Evolutionary conservation across 1,140 invertebrate species (phyloP).

Genomic region (Leguminivora glycinivorella): DNA sequence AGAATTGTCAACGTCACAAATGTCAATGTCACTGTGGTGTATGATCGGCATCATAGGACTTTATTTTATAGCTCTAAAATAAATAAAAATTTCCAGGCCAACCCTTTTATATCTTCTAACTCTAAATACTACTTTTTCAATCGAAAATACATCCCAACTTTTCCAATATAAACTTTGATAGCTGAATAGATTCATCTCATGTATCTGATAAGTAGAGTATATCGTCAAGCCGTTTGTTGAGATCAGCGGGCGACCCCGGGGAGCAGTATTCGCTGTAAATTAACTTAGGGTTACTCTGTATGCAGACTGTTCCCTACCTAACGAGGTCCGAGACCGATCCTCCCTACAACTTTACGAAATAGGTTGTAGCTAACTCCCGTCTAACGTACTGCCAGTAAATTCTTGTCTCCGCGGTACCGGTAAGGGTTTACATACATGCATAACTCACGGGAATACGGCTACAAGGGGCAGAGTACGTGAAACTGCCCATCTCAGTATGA

Average conservation of each 20-base stretch:
- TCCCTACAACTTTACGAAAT: conserved; percentile 26
- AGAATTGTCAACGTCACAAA: too few relatives aligned
- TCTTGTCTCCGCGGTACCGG: conserved; percentile 19
- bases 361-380: conserved; percentile 7
- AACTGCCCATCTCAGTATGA: too few relatives aligned
- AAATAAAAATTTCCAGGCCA: background rate
- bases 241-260: conserved; percentile 50
- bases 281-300: conserved; percentile 73
- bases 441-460: too few relatives aligned
- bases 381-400: conserved; percentile 22
- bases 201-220: conserved; percentile 47
- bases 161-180: conserved; percentile 13
- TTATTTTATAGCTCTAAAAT: too few relatives aligned
- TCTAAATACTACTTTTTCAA: background rate
- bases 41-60: too few relatives aligned
- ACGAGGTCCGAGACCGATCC: conserved; percentile 50
- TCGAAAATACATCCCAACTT: conserved; percentile 5
- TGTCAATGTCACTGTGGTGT: too few relatives aligned
- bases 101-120: background rate
- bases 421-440: too few relatives aligned
- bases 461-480: too few relatives aligned
- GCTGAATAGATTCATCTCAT: conserved; percentile 53
- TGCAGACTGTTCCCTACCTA: conserved; percentile 63
- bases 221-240: conserved; percentile 56
- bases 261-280: conserved; percentile 60